Base-by-base conservation (phyloP, 2,888 invertebrate genomes). In the Drosophila nr. medialis region DNA sequence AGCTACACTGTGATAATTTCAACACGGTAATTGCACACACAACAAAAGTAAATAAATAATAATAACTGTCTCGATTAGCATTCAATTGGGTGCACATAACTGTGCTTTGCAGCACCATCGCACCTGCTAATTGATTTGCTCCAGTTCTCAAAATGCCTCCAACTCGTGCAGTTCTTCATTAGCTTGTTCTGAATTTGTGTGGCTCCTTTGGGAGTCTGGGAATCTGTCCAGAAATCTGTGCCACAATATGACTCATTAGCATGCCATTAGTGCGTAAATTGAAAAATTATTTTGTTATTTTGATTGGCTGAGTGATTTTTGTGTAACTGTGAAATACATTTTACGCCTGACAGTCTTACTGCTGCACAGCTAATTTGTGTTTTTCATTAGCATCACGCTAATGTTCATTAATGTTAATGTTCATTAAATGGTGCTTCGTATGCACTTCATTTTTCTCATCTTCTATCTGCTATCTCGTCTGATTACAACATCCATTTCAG, bases 91-190 rank as follows among this genome's bases (percentile, higher is more conserved):
- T 72, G 82, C 77, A 76, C 64, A 67, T 84, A 89, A 89, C 85
- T 75, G 85, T 89, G 72, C 62, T 77, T 76, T 81, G 72, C 65
- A 74, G 45, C 62, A 55, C 55, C 62, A 59, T 58, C 67, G 48
- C 66, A 84, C 63, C 88, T 89, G 85, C 54, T 89, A 85, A 85
- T 87, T 85, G 77, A 79, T 75, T 86, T 84, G 87, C 66, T 76
- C 83, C 61, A 83, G 27, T 67, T 77, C 59, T 27, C 34, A 48
- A 48, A 49, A 59, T 30, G 15, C 45, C 45, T 34, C 18, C 21
- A 34, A 21, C 29, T 29, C 29, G 32, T 36, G 59, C 38, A 53
- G 24, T 42, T 55, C 30, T 64, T 80, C 66, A 71, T 71, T 71
- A 60, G 65, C 10, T 49, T 55, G 36, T 27, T 56, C 77, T 63